A percentile compares a stretch with the other conserved stretches of the same genome.
phyloP scores from a whole-genome alignment of 2,797 vertebrate genomes.

The Aviceda leuphotes region DNA sequence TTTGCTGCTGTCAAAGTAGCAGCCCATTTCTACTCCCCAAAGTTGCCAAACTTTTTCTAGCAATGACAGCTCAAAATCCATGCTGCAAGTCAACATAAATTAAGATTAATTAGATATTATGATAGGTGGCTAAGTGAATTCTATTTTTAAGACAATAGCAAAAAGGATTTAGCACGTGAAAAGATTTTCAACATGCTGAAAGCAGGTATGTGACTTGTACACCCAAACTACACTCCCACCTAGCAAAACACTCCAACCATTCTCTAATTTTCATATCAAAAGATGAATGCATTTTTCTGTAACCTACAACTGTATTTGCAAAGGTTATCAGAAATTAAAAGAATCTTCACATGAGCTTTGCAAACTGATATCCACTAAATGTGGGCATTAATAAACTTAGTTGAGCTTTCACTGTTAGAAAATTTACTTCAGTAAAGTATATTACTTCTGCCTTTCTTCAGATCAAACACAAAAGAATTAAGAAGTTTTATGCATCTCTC shows the following conservation, averaged over 20 bases:
- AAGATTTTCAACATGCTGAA: not conserved
- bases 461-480: not conserved
- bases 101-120: not conserved
- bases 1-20: not conserved
- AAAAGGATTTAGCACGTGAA: not conserved
- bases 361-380: not conserved
- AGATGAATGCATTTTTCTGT: not conserved
- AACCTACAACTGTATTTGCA: not conserved
- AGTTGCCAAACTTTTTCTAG: not conserved
- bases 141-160: not conserved
- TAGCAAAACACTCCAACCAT: not conserved
- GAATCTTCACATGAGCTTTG: not conserved
- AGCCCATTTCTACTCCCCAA: not conserved
- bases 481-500: not conserved
- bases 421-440: not conserved
- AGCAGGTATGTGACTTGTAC: not conserved
- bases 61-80: not conserved
- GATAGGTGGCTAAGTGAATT: not conserved
- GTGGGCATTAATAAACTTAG: not conserved
- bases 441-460: not conserved
- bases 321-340: not conserved
- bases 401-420: not conserved
- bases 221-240: not conserved
- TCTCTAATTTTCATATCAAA: not conserved
- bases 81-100: not conserved